phyloP scores from a whole-genome alignment of 2,797 vertebrate species.

The Macropus fuliginosus region DNA sequence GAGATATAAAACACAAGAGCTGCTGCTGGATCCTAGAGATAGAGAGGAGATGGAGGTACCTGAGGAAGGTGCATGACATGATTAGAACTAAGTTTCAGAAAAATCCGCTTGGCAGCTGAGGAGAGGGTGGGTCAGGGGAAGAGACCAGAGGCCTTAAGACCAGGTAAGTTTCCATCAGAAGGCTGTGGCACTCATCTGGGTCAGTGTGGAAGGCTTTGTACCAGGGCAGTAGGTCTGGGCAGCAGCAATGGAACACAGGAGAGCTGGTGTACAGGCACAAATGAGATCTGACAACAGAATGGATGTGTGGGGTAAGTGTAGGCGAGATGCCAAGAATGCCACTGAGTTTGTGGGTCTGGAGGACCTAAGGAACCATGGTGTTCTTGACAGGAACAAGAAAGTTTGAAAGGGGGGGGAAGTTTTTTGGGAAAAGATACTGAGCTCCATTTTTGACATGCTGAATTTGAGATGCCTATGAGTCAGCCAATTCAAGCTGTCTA shows the following conservation, averaged over 20 bases:
- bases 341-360: not conserved
- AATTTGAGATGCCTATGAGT: not conserved
- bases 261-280: not conserved
- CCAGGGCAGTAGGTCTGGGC: not conserved
- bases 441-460: not conserved
- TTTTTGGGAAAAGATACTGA: not conserved
- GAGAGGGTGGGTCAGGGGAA: no score
- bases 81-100: not conserved
- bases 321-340: not conserved
- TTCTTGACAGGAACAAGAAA: not conserved
- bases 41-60: not conserved
- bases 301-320: not conserved
- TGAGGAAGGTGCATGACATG: not conserved
- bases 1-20: no score
- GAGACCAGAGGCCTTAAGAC: not conserved
- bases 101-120: not conserved
- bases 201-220: not conserved
- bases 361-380: not conserved
- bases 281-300: not conserved
- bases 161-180: not conserved
- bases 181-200: not conserved
- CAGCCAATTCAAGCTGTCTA: not conserved
- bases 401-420: not conserved
- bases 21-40: no score
- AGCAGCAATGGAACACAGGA: not conserved